Evolutionary conservation across 2,113 vertebrate species (phyloP).

Genomic region (Anhinga rufa): DNA sequence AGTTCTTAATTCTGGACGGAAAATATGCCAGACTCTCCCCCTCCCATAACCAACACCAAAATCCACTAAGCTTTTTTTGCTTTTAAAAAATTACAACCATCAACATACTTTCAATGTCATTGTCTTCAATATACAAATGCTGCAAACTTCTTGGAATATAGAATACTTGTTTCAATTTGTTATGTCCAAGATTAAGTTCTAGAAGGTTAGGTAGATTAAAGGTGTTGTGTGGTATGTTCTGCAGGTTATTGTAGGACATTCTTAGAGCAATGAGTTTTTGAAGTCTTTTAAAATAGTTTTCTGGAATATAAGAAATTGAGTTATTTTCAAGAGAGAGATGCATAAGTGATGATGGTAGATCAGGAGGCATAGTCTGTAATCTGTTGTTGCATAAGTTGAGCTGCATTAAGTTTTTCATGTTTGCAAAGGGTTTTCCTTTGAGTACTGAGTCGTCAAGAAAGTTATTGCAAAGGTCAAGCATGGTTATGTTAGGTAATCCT

Average conservation of each 20-base stretch:
- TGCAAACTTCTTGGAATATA: conserved; percentile 78
- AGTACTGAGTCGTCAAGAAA: conserved; percentile 66
- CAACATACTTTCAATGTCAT: conserved; percentile 78
- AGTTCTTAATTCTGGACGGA: not conserved
- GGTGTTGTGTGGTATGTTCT: conserved; percentile 64
- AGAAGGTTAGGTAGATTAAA: conserved; percentile 78
- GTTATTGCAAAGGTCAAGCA: conserved; percentile 79
- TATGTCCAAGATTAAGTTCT: conserved; percentile 81
- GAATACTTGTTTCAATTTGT: conserved; percentile 77
- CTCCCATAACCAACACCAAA: not conserved
- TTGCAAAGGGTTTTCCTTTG: conserved; percentile 66
- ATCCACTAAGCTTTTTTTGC: not conserved
- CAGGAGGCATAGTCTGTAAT: conserved; percentile 73
- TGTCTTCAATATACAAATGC: conserved; percentile 79
- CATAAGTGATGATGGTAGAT: conserved; percentile 75
- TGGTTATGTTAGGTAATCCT: conserved; percentile 71
- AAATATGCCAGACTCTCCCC: not conserved
- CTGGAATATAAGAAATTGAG: conserved; percentile 76
- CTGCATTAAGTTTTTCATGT: conserved; percentile 75
- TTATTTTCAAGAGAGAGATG: conserved; percentile 83
- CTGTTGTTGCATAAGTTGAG: conserved; percentile 77
- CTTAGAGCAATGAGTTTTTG: conserved; percentile 74
- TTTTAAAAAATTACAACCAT: not conserved
- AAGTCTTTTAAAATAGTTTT: conserved; percentile 76
- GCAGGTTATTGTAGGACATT: conserved; percentile 76